Conservation (phyloP, 2,888 invertebrate genomes). For the Zonitis immaculata region DNA sequence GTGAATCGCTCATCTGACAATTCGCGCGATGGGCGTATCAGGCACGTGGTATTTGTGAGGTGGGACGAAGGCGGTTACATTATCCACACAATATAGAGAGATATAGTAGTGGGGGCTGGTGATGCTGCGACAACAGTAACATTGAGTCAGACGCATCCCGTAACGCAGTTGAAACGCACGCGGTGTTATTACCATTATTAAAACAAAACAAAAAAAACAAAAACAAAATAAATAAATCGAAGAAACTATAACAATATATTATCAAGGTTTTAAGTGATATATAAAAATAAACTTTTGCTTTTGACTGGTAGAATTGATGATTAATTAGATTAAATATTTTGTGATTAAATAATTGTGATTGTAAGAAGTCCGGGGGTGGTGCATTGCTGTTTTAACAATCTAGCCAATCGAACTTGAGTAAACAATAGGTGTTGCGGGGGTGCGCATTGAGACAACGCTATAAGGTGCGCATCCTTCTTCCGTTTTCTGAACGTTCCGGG, state of each 20-base stretch:
- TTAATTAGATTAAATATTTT: too few species aligned
- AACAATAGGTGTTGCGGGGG: conserved; percentile 45
- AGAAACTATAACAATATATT: too few species aligned
- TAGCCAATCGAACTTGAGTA: conserved; percentile 26
- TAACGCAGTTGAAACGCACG: conserved; percentile 46
- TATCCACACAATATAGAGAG: too few species aligned
- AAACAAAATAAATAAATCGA: not conserved
- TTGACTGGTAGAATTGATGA: too few species aligned
- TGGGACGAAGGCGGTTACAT: conserved; percentile 38
- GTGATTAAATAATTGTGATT: not conserved
- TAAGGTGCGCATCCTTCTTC: conserved; percentile 36
- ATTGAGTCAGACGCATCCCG: conserved; percentile 46
- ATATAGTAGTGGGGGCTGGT: conserved; percentile 34
- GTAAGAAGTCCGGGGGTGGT: conserved; percentile 1
- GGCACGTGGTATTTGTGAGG: conserved; percentile 45
- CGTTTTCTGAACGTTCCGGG: too few species aligned
- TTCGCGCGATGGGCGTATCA: conserved; percentile 46
- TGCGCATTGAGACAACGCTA: conserved; percentile 35
- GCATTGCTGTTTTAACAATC: conserved; percentile 9
- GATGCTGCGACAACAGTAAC: conserved; percentile 35
- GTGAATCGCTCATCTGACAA: conserved; percentile 36
- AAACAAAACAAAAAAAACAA: conserved; percentile 26
- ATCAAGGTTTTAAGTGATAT: too few species aligned
- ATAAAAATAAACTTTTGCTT: too few species aligned
- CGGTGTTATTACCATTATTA: conserved; percentile 31